A percentile compares a stretch with the other conserved stretches of the same genome.
phyloP scores from a whole-genome alignment of 2,888 invertebrate species.

The Rhingia rostrata region DNA sequence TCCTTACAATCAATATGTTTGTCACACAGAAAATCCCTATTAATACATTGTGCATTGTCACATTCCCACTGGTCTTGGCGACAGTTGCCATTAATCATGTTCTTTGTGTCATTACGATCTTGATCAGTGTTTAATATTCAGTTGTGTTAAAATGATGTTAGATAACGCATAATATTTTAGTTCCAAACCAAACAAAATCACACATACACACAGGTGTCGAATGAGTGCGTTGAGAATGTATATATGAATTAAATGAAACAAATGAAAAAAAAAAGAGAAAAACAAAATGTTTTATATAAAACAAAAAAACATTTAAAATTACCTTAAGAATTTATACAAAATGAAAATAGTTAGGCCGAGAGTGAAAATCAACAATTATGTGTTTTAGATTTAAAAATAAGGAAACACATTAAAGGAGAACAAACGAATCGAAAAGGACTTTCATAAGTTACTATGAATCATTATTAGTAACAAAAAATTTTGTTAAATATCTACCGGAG shows the following conservation, averaged over 20 bases:
- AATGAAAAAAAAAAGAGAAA: conserved; percentile 53
- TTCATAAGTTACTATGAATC: too few species aligned
- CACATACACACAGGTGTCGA: conserved; percentile 45
- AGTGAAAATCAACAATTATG: conserved; percentile 44
- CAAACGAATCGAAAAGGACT: too few species aligned
- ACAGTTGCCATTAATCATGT: conserved; percentile 75
- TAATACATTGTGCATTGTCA: conserved; percentile 86
- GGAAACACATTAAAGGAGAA: too few species aligned
- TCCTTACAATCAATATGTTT: conserved; percentile 85
- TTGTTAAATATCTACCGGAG: too few species aligned
- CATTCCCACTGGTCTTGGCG: conserved; percentile 85
- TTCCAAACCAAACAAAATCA: conserved; percentile 57
- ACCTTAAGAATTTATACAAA: neutral
- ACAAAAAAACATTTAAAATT: conserved; percentile 1
- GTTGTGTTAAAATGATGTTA: conserved; percentile 55
- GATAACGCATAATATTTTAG: conserved; percentile 29
- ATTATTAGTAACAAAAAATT: too few species aligned
- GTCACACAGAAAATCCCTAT: conserved; percentile 85
- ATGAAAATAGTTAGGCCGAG: neutral
- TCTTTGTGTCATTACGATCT: conserved; percentile 62
- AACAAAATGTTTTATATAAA: conserved; percentile 41
- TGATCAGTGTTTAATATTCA: conserved; percentile 42
- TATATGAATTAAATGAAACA: conserved; percentile 64
- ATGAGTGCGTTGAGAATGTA: conserved; percentile 40
- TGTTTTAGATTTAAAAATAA: conserved; percentile 37